Evolutionary conservation across 2,797 vertebrate species (phyloP), one percentile per base, ranked within the genome.

Genomic region (Malurus leucopterus): DNA sequence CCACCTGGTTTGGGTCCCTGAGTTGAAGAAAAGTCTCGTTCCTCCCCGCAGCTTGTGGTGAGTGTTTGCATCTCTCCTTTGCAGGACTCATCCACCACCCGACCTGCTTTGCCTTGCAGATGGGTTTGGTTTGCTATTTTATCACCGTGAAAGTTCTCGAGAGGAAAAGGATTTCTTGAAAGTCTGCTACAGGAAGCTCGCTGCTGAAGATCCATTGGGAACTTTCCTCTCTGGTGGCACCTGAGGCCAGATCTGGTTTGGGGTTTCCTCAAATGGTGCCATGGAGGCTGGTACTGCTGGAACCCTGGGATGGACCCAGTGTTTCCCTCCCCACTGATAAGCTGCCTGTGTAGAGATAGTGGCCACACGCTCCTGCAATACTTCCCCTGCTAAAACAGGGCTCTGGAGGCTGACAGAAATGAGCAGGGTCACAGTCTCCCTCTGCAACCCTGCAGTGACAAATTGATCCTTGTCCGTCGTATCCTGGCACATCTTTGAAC

Each of bases 401-500:
- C 29, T 57, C 11, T 38, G 41, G 29, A 65, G 34, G 24, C 50
- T 20, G 15, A 7, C 44, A 34, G 36, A 19, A 65, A 13, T 22
- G 15, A 89, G 27, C 1, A 20, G 41, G 17, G 41, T 78, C 11
- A 5, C 27, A 54, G 40, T 21, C 5, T n/a, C 18, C 13, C 20
- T 67, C 24, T 55, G 53, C 73, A 67, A 4, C 13, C 53, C 26
- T n/a, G 4, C 10, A 24, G 8, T 13, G 74, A 40, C 16, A 32
- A 69, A 41, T 2, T 5, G 18, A 44, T 69, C 53, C 47, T 82
- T 79, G n/a, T 21, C n/a, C 0, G 0, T 7, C 0, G 0, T 5
- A 4, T 23, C 20, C 62, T 46, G 40, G 36, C 21, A 44, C 15
- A 21, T 46, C 17, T 36, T 32, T 19, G 32, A 65, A 38, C 22